phyloP scores from a whole-genome alignment of 2,888 invertebrate genomes.

The Cryptocheilus praepositus region DNA sequence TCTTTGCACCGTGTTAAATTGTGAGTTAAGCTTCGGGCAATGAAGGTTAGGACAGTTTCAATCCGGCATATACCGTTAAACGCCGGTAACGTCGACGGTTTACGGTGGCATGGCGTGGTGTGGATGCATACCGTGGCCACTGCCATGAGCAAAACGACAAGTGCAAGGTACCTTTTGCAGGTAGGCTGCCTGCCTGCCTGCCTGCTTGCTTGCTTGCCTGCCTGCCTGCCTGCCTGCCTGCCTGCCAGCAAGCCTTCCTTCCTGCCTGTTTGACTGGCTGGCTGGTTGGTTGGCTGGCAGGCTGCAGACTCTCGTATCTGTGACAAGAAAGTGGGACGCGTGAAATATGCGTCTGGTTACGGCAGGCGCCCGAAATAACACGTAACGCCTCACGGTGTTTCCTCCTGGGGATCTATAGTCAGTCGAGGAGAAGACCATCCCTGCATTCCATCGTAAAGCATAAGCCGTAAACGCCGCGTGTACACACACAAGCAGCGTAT shows the following conservation, averaged over 20 bases:
- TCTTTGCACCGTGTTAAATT: no score
- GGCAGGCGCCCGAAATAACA: conserved; percentile 51
- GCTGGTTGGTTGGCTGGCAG: no score
- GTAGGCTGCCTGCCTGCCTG: conserved; percentile 33
- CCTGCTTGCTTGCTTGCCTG: conserved; percentile 9
- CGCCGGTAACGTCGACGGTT: conserved; percentile 35
- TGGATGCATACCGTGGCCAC: conserved; percentile 31
- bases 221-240: not conserved
- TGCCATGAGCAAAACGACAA: conserved; percentile 42
- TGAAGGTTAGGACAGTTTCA: conserved; percentile 27
- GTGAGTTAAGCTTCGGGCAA: no score
- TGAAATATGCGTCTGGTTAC: conserved; percentile 52
- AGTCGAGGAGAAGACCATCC: not conserved
- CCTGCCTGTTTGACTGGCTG: no score
- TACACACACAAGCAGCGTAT: not conserved
- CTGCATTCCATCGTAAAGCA: conserved; percentile 1
- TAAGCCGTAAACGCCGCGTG: conserved; percentile 20
- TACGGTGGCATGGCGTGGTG: conserved; percentile 29
- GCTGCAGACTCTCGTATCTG: conserved; percentile 28
- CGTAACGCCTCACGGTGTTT: conserved; percentile 23
- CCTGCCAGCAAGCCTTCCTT: not conserved
- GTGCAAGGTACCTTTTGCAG: conserved; percentile 42
- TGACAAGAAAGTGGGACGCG: conserved; percentile 52
- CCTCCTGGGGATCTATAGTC: conserved; percentile 14
- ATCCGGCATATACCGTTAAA: conserved; percentile 56